Evolutionary conservation across 2,797 vertebrate species (phyloP).

Genomic region (Lepus townsendii): DNA sequence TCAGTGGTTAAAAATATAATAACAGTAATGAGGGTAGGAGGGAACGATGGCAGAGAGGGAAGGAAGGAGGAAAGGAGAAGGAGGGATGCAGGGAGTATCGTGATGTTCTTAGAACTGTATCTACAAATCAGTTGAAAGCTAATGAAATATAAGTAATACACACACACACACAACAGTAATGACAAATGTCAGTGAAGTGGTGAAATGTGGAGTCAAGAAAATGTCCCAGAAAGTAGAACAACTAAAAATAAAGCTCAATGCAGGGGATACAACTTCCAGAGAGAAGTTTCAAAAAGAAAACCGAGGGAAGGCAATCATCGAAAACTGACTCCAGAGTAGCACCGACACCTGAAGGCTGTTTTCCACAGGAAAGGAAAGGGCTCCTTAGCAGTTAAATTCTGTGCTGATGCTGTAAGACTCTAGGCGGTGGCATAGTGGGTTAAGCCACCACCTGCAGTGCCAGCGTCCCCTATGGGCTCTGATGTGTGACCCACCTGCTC

Average conservation of each 20-base stretch:
- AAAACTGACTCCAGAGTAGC: neutral
- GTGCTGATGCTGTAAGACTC: neutral
- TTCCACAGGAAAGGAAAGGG: neutral
- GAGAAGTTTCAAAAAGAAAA: neutral
- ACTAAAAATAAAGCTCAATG: neutral
- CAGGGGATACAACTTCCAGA: neutral
- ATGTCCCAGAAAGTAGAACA: neutral
- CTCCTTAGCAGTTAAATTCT: neutral
- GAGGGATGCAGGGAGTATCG: too few relatives aligned
- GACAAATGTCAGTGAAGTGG: neutral
- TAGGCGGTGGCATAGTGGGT: too few relatives aligned
- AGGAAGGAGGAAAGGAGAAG: too few relatives aligned
- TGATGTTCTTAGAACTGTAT: too few relatives aligned
- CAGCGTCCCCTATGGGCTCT: too few relatives aligned
- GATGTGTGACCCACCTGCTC: too few relatives aligned
- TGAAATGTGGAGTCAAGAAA: neutral
- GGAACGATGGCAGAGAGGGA: too few relatives aligned
- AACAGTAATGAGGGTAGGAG: neutral
- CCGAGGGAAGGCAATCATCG: neutral
- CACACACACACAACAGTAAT: too few relatives aligned
- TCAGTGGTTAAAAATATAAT: constrained; percentile 14
- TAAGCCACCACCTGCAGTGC: too few relatives aligned
- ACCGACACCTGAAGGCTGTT: neutral
- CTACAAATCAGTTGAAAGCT: too few relatives aligned
- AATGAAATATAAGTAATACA: too few relatives aligned